Base-by-base conservation (phyloP, 2,113 vertebrate species). In the Microcebus tavaratra region DNA sequence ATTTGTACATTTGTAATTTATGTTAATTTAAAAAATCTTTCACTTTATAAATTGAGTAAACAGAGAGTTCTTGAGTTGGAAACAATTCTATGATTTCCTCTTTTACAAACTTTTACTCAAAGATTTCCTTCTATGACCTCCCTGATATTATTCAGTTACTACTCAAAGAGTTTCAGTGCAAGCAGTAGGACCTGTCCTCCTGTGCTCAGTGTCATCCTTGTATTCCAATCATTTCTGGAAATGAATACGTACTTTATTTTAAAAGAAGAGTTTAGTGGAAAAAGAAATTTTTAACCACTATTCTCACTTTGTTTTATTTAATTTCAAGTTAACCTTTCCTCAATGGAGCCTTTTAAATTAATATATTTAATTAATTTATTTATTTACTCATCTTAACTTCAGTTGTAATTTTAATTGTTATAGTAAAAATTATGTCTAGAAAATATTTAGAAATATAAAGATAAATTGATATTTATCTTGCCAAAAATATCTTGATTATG, bases 171-270 rank as follows among this genome's bases (percentile, higher is more conserved):
- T 48, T 78, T 70, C 20, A 61, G 8, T 8, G 7, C 13, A n/a
- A 78, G 15, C 5, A 81, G 34, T 2, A 34, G 29, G 14, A 31
- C 6, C 8, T 34, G 1, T 1, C 8, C 0, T 9, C 20, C 34
- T 7, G 1, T 34, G 31, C 53, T 50, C 50, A 45, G 1, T 20
- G 68, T 36, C 27, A 67, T 78, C 2, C 59, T 84, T 84, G 8
- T 25, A 67, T 29, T n/a, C 4, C 12, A 73, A 63, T 85, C 27
- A 87, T 36, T 90, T 76, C 20, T 50, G 25, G 34, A 73, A 86
- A 86, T 72, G 34, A 34, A 15, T 53, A 36, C 4, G 1, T 17
- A 75, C 25, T 78, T 90, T 67, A 63, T 63, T 11, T 42, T 6
- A 6, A 63, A 10, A 18, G 48, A 36, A 72, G 80, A 65, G 18